Conservation (phyloP, 2,797 vertebrate species). For the Falco concolor region DNA sequence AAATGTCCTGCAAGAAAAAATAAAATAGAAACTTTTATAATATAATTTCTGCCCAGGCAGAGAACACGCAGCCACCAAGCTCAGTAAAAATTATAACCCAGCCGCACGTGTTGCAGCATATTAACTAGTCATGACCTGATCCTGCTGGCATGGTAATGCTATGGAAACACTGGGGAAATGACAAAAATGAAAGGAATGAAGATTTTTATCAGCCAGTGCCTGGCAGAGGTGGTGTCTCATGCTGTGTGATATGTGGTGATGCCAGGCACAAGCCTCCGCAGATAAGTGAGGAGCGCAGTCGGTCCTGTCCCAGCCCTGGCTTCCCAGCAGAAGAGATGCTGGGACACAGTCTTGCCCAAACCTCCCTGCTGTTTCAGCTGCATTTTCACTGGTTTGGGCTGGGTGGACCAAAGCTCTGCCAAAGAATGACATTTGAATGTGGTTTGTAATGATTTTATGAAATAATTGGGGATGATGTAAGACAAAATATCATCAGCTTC, state of each 20-base stretch:
- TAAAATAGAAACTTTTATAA: neutral
- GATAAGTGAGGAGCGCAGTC: fast-evolving
- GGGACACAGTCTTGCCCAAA: neutral
- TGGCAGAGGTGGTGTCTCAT: neutral
- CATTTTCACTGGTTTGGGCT: neutral
- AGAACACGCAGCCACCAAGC: neutral
- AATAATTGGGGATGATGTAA: neutral
- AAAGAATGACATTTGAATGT: neutral
- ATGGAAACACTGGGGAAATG: neutral
- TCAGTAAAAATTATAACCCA: neutral
- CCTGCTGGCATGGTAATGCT: neutral
- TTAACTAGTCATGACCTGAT: neutral
- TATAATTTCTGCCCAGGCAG: neutral
- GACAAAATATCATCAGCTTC: neutral
- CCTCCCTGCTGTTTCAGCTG: neutral
- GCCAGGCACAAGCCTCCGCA: neutral
- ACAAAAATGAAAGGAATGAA: neutral
- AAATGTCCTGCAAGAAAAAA: neutral
- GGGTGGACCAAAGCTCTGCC: neutral
- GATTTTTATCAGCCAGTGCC: neutral
- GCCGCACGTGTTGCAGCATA: neutral
- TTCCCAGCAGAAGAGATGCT: neutral
- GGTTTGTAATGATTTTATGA: neutral
- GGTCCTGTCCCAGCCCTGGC: neutral
- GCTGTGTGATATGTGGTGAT: neutral